Base-by-base conservation (phyloP, 2,888 invertebrate genomes). In the Phaonia tiefii region DNA sequence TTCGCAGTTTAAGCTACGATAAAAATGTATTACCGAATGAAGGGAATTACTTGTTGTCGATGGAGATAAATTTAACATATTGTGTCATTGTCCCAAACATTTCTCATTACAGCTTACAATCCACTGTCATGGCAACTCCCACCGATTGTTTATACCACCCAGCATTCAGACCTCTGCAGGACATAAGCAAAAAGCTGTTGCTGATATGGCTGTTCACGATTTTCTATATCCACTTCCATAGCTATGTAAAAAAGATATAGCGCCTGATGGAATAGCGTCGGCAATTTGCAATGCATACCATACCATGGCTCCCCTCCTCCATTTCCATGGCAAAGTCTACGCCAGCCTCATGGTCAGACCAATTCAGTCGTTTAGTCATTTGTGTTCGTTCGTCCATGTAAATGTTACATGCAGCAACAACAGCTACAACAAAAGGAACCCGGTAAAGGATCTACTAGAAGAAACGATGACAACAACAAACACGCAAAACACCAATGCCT, bases 251-350 rank as follows among this genome's bases (percentile, higher is more conserved):
- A 31, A 31, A 31, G 31, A 3, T 5, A 31, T 8, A 5, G 4
- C 3, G 31, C 4, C 31, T 31, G 31, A 31, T 31, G 3, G 31
- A 5, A 31, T 20, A 72, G 22, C 42, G 49, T 22, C 42, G 73
- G 63, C 39, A 56, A 80, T 76, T 76, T 80, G 76, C 80, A 76
- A 80, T 80, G 69, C 80, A 76, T 73, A 69, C 46, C 76, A 76
- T 66, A 13, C 17, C 49, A 49, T 49, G 20, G 4, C 2, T 4
- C 49, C 10, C 49, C 2, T n/a, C n/a, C n/a, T 31, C 54, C 25
- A 11, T 54, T 54, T 65, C 65, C 77, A 70, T 63, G 25, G 15
- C 26, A 74, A 72, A 37, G 11, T 71, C 69, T 72, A n/a, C n/a
- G n/a, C n/a, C n/a, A n/a, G 42, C 22, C 11, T 22, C 78, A 75